Evolutionary conservation across 1,140 invertebrate genomes (phyloP).

Genomic region (Brachionus asplanchnoidis): DNA sequence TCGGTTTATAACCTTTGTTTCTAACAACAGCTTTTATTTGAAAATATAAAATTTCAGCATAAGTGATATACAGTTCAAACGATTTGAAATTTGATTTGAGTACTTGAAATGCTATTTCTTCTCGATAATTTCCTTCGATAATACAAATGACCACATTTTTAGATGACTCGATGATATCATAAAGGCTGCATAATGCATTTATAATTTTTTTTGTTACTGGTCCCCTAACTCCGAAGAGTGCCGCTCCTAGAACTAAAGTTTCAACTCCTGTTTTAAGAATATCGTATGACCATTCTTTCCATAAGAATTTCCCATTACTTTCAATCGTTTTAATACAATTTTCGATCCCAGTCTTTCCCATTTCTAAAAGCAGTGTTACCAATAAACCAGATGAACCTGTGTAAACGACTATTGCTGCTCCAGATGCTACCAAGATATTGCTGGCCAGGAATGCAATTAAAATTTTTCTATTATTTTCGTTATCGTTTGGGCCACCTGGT

Average conservation of each 20-base stretch:
- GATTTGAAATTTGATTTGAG: too few species aligned
- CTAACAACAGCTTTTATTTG: too few species aligned
- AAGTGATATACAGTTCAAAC: too few species aligned
- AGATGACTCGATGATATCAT: not conserved
- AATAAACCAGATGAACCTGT: not conserved
- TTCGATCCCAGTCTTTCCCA: not conserved
- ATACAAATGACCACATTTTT: not conserved
- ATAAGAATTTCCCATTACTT: not conserved
- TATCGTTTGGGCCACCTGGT: not conserved
- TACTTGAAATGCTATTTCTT: not conserved
- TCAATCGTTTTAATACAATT: not conserved
- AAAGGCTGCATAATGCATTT: not conserved
- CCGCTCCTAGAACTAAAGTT: not conserved
- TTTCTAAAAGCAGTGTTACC: not conserved
- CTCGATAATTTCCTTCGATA: not conserved
- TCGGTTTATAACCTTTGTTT: too few species aligned
- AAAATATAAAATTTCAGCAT: too few species aligned
- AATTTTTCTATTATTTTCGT: not conserved
- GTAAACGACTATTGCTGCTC: not conserved
- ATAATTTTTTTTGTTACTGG: not conserved
- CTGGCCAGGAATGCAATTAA: not conserved
- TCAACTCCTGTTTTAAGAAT: not conserved
- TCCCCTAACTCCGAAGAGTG: not conserved
- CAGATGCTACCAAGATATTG: not conserved
- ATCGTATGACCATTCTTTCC: not conserved